Evolutionary conservation across 2,888 invertebrate species (phyloP).

Genomic region (Bugula neritina): DNA sequence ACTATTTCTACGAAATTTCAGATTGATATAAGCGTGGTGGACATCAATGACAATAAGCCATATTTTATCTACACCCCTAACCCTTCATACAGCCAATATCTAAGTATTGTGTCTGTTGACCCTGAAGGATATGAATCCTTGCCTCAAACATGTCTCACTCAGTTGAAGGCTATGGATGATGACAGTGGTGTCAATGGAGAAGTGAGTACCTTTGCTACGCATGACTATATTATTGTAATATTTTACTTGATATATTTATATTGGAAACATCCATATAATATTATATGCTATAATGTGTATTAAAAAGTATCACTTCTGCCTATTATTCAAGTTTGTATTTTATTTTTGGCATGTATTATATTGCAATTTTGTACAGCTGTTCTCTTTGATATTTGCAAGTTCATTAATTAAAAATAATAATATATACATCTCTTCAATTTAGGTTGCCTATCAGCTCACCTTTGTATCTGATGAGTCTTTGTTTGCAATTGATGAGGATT

Average conservation of each 20-base stretch:
- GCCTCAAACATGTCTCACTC: neutral
- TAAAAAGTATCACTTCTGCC: too few species aligned
- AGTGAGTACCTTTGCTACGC: neutral
- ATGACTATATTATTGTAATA: too few species aligned
- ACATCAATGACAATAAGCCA: constrained; percentile 3
- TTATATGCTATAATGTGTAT: too few species aligned
- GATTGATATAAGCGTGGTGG: constrained; percentile 1
- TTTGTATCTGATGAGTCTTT: neutral
- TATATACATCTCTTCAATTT: too few species aligned
- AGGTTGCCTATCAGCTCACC: neutral
- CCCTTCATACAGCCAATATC: neutral
- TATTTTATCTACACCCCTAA: neutral
- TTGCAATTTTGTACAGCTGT: too few species aligned
- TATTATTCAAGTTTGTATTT: too few species aligned
- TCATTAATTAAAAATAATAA: too few species aligned
- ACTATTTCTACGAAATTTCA: neutral
- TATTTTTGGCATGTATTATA: too few species aligned
- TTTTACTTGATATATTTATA: too few species aligned
- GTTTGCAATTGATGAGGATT: neutral
- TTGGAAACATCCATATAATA: too few species aligned
- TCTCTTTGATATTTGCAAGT: too few species aligned
- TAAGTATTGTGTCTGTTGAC: constrained; percentile 1
- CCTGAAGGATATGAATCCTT: constrained; percentile 5
- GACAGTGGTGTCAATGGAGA: constrained; percentile 8
- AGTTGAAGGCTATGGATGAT: constrained; percentile 8